phyloP scores from a whole-genome alignment of 2,888 invertebrate genomes.

The Macaria notata region DNA sequence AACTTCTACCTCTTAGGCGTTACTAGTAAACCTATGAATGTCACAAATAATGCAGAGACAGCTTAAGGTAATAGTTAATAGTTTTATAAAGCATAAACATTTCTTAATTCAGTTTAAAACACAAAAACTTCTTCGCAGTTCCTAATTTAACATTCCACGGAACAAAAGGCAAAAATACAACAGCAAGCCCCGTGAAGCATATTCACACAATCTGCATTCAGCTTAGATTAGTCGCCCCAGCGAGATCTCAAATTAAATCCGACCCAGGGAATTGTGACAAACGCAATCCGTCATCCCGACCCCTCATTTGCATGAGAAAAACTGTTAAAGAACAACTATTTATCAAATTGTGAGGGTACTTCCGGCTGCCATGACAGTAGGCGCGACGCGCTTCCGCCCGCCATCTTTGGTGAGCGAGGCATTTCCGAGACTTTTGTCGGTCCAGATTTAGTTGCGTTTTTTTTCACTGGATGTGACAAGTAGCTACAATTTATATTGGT shows the following conservation, averaged over 20 bases:
- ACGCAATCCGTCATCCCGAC: conserved; percentile 76
- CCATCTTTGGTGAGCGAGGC: conserved; percentile 63
- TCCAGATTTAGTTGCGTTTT: neutral
- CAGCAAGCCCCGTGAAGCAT: conserved; percentile 31
- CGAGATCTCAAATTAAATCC: conserved; percentile 77
- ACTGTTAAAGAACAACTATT: conserved; percentile 81
- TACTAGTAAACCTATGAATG: too few relatives aligned
- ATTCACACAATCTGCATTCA: conserved; percentile 54
- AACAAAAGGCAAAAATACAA: conserved; percentile 8
- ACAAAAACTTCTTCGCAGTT: too few relatives aligned
- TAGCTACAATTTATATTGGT: too few relatives aligned
- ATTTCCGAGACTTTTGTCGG: conserved; percentile 39
- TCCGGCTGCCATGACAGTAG: conserved; percentile 78
- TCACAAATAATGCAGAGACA: too few relatives aligned
- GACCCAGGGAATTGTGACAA: conserved; percentile 79
- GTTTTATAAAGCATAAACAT: too few relatives aligned
- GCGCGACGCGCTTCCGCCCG: conserved; percentile 77
- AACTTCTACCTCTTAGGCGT: too few relatives aligned
- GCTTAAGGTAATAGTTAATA: too few relatives aligned
- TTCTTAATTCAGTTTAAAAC: too few relatives aligned
- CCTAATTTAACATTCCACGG: too few relatives aligned
- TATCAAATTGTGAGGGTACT: conserved; percentile 78
- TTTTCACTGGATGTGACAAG: conserved; percentile 34
- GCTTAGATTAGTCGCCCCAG: conserved; percentile 63
- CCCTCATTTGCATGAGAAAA: conserved; percentile 82